Conservation (phyloP, 1,140 invertebrate genomes). For the Dendroctonus ponderosae region DNA sequence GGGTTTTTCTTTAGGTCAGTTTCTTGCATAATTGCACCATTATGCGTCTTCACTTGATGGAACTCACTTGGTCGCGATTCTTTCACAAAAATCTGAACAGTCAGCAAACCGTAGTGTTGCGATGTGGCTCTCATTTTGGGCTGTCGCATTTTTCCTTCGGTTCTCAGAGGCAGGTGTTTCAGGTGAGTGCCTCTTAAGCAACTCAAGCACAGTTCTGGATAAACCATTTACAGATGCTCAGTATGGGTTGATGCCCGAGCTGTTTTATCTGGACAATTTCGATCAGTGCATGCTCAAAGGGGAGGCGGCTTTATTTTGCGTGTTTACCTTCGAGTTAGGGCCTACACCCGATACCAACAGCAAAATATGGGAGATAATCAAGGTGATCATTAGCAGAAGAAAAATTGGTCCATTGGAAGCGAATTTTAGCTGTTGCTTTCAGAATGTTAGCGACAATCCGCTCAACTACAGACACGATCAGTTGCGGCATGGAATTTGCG, state of each 20-base stretch:
- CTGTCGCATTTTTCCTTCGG: background rate
- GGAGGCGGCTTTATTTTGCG: conserved; percentile 33
- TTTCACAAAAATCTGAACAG: too few species aligned
- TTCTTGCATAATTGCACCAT: too few species aligned
- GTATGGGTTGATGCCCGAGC: conserved; percentile 37
- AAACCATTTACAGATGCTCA: conserved; percentile 23
- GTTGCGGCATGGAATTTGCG: conserved; percentile 37
- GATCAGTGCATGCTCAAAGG: conserved; percentile 35
- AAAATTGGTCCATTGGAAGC: background rate
- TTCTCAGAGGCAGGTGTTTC: background rate
- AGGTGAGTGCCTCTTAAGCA: conserved; percentile 1
- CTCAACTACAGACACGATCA: conserved; percentile 36
- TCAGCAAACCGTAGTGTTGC: too few species aligned
- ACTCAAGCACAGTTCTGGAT: too few species aligned
- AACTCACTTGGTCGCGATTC: too few species aligned
- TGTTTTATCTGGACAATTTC: conserved; percentile 39
- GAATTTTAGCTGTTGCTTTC: background rate
- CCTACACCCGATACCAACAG: conserved; percentile 4
- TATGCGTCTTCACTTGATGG: too few species aligned
- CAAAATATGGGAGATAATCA: conserved; percentile 30
- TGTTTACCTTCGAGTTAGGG: conserved; percentile 30
- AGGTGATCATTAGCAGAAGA: conserved; percentile 16
- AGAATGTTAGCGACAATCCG: conserved; percentile 33
- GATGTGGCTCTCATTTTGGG: background rate
- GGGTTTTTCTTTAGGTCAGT: too few species aligned